Evolutionary conservation across 2,888 invertebrate species (phyloP).

Genomic region (Spisula subtruncata): DNA sequence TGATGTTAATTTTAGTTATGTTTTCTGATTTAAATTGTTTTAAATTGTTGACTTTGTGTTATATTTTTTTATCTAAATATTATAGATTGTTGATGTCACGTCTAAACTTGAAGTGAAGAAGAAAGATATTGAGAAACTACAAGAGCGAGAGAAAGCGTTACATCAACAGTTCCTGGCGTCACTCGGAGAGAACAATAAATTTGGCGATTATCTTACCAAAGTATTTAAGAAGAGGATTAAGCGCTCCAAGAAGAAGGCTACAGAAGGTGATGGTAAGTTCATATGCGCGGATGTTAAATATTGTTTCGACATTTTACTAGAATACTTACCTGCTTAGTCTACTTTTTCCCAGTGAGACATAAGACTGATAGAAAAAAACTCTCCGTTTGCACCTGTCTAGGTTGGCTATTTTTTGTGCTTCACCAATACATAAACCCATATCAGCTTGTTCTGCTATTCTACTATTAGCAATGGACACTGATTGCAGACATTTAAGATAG

Average conservation of each 20-base stretch:
- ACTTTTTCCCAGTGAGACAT: too few relatives aligned
- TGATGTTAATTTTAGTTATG: too few relatives aligned
- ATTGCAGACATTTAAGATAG: too few relatives aligned
- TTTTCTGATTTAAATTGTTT: neutral
- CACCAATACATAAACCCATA: too few relatives aligned
- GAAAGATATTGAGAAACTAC: constrained; percentile 87
- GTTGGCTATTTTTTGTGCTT: too few relatives aligned
- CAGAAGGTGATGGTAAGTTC: constrained; percentile 87
- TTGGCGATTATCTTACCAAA: constrained; percentile 92
- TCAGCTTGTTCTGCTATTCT: too few relatives aligned
- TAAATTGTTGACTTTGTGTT: constrained; percentile 85
- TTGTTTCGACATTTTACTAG: neutral
- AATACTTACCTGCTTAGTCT: too few relatives aligned
- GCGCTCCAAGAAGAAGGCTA: constrained; percentile 91
- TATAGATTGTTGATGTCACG: constrained; percentile 85
- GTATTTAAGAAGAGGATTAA: constrained; percentile 95
- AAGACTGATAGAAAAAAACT: too few relatives aligned
- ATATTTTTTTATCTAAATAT: neutral
- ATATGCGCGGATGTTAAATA: neutral
- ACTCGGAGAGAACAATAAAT: constrained; percentile 91
- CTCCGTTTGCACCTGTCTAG: too few relatives aligned
- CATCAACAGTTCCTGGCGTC: constrained; percentile 83
- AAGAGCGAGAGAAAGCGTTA: constrained; percentile 85
- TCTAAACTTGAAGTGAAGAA: constrained; percentile 86
- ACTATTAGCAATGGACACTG: too few relatives aligned